These are phyloP conservation scores for Nesospiza acunhae DNA, from an alignment of 2,113 vertebrate species.

Conservation along the genomic window DNA sequence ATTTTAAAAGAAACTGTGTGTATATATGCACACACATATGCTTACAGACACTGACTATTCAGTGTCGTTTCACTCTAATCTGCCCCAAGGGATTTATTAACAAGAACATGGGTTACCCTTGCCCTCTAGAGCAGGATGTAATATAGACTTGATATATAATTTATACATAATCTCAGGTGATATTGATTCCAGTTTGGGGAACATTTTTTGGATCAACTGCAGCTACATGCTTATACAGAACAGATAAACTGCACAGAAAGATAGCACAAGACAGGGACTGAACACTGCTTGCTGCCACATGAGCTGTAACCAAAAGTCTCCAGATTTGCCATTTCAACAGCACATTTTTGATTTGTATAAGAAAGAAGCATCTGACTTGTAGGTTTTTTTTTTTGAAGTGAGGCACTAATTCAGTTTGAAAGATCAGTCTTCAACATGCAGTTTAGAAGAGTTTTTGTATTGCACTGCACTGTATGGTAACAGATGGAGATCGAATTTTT, in stretches of 20 bases:
- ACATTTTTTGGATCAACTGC: background rate
- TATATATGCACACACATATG: background rate
- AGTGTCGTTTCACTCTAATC: accelerated
- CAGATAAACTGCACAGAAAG: background rate
- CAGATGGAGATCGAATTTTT: background rate
- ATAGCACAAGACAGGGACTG: background rate
- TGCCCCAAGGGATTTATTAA: background rate
- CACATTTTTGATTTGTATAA: background rate
- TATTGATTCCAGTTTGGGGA: background rate
- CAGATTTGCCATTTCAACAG: background rate
- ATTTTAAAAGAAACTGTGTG: too few species aligned
- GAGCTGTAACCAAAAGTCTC: background rate
- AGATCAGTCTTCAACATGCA: background rate
- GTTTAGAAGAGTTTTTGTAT: background rate
- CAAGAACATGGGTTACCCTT: background rate
- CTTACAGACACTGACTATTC: too few species aligned
- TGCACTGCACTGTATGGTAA: background rate
- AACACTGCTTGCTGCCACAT: background rate
- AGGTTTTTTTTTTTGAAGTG: background rate
- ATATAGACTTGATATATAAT: background rate
- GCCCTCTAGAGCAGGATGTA: accelerated
- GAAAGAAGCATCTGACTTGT: background rate
- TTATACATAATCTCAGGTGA: background rate
- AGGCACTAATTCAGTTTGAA: background rate
- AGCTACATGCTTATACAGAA: background rate